Percentiles rank a stretch among this genome's conserved stretches.
These are phyloP conservation scores for Paracentrotus lividus DNA, from an alignment of 53 echinoderm and acorn worm species.

Conservation along the genomic window DNA sequence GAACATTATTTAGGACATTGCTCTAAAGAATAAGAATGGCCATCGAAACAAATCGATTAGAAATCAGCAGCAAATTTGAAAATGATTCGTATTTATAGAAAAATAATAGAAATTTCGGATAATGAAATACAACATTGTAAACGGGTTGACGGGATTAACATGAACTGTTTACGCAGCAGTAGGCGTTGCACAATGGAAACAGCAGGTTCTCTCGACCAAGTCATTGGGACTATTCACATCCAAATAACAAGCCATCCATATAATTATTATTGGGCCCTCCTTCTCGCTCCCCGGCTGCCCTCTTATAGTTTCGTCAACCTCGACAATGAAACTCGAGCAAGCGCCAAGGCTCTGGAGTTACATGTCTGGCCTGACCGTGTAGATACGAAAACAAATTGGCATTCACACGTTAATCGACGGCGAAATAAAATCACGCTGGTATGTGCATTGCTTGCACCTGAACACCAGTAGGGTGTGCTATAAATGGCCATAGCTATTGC, in stretches of 20 bases:
- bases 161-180: conserved; percentile 48
- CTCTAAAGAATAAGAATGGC: no score
- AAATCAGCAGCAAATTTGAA: no score
- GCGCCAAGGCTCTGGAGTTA: conserved; percentile 63
- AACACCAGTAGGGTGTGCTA: not conserved
- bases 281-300: not conserved
- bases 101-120: not conserved
- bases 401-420: conserved; percentile 58
- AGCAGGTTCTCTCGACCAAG: conserved; percentile 16
- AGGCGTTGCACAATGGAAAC: conserved; percentile 34
- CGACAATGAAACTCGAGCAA: conserved; percentile 57
- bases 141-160: conserved; percentile 1
- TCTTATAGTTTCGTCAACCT: conserved; percentile 3
- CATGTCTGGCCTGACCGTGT: conserved; percentile 48
- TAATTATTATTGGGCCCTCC: not conserved
- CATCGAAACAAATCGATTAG: no score
- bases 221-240: conserved; percentile 48
- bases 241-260: conserved; percentile 43
- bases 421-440: conserved; percentile 31
- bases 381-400: conserved; percentile 69
- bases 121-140: not conserved
- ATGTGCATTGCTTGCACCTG: conserved; percentile 25
- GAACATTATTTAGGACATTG: no score
- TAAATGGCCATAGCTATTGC: conserved; percentile 10
- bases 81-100: not conserved